Evolutionary conservation across 1,140 invertebrate species (phyloP).

Genomic region (Drosophila bocqueti): DNA sequence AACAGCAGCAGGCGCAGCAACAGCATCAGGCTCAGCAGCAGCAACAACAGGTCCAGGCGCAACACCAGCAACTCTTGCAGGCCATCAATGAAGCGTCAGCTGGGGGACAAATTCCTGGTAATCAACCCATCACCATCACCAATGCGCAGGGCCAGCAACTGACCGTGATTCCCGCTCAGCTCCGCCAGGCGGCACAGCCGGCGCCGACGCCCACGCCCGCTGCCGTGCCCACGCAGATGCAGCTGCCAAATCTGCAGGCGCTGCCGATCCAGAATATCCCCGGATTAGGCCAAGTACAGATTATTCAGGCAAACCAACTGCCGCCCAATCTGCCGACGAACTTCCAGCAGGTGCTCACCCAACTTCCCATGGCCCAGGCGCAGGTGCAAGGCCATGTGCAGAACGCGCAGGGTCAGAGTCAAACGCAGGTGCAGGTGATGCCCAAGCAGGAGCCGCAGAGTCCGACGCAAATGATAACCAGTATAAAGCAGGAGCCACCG

Average conservation of each 20-base stretch:
- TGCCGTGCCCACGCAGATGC: constrained; percentile 54
- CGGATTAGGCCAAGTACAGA: constrained; percentile 91
- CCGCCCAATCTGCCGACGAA: constrained; percentile 69
- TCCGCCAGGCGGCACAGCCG: constrained; percentile 84
- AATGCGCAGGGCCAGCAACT: constrained; percentile 90
- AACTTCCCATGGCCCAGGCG: constrained; percentile 55
- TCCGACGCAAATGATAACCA: constrained; percentile 77
- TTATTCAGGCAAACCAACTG: constrained; percentile 85
- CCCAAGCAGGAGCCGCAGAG: constrained; percentile 82
- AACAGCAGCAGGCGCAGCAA: constrained; percentile 54
- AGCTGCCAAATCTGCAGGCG: constrained; percentile 86
- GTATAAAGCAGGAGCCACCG: constrained; percentile 81
- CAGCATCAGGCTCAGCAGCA: constrained; percentile 59
- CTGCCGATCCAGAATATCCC: constrained; percentile 90
- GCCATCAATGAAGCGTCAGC: constrained; percentile 75
- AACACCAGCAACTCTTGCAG: constrained; percentile 75
- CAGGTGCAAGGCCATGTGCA: constrained; percentile 16
- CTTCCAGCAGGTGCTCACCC: constrained; percentile 70
- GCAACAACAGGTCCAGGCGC: constrained; percentile 61
- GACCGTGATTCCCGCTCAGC: constrained; percentile 89
- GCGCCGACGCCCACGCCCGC: constrained; percentile 79
- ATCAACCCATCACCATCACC: constrained; percentile 88
- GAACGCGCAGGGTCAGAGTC: constrained; percentile 11
- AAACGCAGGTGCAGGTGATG: constrained; percentile 44
- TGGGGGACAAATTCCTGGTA: constrained; percentile 84